Evolutionary conservation across 2,888 invertebrate genomes (phyloP).

Genomic region (Pristionchus mayeri): DNA sequence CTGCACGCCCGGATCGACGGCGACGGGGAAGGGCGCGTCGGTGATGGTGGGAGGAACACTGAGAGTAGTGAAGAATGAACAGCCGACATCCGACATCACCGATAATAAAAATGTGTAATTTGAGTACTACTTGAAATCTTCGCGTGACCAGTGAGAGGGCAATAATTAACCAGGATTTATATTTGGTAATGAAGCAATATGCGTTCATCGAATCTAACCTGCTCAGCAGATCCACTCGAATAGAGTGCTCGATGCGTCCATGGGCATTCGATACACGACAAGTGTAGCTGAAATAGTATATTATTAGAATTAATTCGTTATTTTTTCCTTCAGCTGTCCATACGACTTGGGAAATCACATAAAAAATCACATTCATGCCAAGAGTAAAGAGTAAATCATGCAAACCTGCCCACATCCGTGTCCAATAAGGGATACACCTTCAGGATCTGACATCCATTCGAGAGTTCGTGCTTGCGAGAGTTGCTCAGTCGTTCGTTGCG

Average conservation of each 20-base stretch:
- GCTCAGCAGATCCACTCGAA: constrained; percentile 57
- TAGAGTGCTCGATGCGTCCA: constrained; percentile 63
- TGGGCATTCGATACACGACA: constrained; percentile 76
- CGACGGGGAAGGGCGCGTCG: neutral
- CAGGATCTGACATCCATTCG: constrained; percentile 59
- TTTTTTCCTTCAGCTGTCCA: too few relatives aligned
- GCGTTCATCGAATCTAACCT: constrained; percentile 42
- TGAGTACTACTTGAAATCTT: too few relatives aligned
- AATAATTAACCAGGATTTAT: too few relatives aligned
- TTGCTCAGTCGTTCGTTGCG: constrained; percentile 53
- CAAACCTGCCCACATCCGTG: constrained; percentile 69
- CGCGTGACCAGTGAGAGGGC: too few relatives aligned
- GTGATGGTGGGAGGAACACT: constrained; percentile 16
- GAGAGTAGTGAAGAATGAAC: too few relatives aligned
- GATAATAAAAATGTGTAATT: too few relatives aligned
- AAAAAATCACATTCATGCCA: too few relatives aligned
- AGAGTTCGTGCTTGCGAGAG: constrained; percentile 67
- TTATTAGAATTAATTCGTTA: neutral
- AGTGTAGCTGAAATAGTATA: constrained; percentile 68
- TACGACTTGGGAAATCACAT: too few relatives aligned
- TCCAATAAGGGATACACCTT: constrained; percentile 73
- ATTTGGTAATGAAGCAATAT: neutral
- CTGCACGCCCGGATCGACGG: constrained; percentile 72
- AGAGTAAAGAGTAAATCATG: neutral
- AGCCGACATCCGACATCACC: too few relatives aligned